phyloP scores from a whole-genome alignment of 2,797 vertebrate species.

The Darevskia mixta region DNA sequence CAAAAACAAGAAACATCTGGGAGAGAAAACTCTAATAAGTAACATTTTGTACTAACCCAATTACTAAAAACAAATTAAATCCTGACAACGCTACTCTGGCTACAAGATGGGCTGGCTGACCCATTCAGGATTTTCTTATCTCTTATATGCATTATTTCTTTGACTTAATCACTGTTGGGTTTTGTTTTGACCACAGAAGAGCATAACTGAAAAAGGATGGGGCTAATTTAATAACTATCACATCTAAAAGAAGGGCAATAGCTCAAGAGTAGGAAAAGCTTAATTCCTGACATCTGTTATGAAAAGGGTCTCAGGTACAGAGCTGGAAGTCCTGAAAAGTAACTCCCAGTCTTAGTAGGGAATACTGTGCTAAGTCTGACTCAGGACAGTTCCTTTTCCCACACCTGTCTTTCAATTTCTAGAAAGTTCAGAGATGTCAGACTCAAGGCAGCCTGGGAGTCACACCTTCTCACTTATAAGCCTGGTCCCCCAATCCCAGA shows the following conservation, averaged over 20 bases:
- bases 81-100: not conserved
- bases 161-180: not conserved
- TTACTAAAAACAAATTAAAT: constrained; percentile 20
- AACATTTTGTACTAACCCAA: constrained; percentile 27
- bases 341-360: too few species aligned
- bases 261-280: not conserved
- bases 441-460: not conserved
- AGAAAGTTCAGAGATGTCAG: not conserved
- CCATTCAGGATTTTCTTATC: rapidly evolving
- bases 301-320: not conserved
- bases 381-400: not conserved
- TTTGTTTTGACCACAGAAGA: not conserved
- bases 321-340: too few species aligned
- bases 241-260: not conserved
- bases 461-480: not conserved
- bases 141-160: not conserved
- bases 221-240: not conserved
- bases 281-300: not conserved
- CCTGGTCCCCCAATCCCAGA: not conserved
- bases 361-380: not conserved
- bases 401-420: not conserved
- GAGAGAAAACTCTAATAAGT: not conserved
- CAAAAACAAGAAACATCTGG: constrained; percentile 3
- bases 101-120: not conserved
- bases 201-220: not conserved